Evolutionary conservation across 2,888 invertebrate genomes (phyloP).

Genomic region (Gortyna flavago): DNA sequence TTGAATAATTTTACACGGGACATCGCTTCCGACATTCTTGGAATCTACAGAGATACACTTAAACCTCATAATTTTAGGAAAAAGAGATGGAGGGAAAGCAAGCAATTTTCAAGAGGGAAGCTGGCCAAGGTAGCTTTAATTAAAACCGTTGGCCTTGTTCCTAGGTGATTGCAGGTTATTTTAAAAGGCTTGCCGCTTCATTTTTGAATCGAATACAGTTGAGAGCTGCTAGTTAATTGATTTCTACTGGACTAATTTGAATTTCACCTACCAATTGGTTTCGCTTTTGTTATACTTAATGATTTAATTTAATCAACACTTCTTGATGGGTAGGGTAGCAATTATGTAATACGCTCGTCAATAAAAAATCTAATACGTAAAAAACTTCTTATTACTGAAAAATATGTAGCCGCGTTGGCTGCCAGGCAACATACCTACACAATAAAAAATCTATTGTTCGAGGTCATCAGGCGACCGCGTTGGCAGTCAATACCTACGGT

Average conservation of each 20-base stretch:
- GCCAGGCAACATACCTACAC: too few relatives aligned
- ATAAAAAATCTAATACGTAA: background rate
- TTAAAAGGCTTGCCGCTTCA: conserved; percentile 23
- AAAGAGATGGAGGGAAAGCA: conserved; percentile 34
- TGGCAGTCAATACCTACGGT: too few relatives aligned
- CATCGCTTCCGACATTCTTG: conserved; percentile 34
- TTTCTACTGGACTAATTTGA: conserved; percentile 25
- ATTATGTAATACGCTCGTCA: background rate
- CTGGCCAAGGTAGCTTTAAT: conserved; percentile 46
- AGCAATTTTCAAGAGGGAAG: conserved; percentile 38
- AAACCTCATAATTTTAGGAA: conserved; percentile 51
- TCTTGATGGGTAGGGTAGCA: background rate
- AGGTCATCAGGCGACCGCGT: too few relatives aligned
- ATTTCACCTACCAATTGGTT: conserved; percentile 13
- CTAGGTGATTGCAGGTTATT: conserved; percentile 23
- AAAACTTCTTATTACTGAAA: background rate
- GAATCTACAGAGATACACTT: conserved; percentile 24
- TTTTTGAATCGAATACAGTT: conserved; percentile 27
- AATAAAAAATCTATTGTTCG: too few relatives aligned
- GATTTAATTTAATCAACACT: conserved; percentile 14
- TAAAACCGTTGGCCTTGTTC: conserved; percentile 35
- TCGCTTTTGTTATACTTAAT: conserved; percentile 12
- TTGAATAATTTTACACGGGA: conserved; percentile 52
- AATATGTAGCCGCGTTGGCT: too few relatives aligned
- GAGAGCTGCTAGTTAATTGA: conserved; percentile 33